Percentiles rank a stretch among this genome's conserved stretches.
These are phyloP conservation scores for Xylocopa sonorina DNA, from an alignment of 1,140 invertebrate genomes.

Conservation along the genomic window DNA sequence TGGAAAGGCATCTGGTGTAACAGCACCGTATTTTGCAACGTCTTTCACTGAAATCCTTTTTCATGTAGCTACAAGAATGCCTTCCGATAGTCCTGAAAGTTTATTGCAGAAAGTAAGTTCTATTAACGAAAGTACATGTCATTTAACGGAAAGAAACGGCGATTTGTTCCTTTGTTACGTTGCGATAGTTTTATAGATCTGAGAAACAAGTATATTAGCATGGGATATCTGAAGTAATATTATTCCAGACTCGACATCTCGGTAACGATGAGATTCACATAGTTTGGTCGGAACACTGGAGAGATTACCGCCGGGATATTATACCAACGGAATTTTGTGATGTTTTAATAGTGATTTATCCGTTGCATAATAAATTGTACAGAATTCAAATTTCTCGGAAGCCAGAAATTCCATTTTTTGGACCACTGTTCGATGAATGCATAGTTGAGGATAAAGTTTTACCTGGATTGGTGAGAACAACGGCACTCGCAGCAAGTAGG, in stretches of 20 bases:
- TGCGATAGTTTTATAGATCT: no score
- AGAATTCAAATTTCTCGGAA: slow-evolving; percentile 79
- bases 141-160: no score
- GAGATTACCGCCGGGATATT: slow-evolving; percentile 97
- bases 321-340: slow-evolving; percentile 99
- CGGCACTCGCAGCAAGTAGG: slow-evolving; percentile 95
- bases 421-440: slow-evolving; percentile 97
- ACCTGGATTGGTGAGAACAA: slow-evolving; percentile 94
- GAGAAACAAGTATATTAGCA: background rate
- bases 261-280: slow-evolving; percentile 99
- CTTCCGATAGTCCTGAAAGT: slow-evolving; percentile 92
- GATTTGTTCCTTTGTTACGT: no score
- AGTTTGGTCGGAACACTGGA: slow-evolving; percentile 98
- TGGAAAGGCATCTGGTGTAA: slow-evolving; percentile 94
- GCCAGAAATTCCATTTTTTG: slow-evolving; percentile 94
- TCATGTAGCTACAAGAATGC: slow-evolving; percentile 99
- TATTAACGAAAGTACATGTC: no score
- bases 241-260: slow-evolving; percentile 92
- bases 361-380: slow-evolving; percentile 86
- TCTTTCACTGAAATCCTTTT: slow-evolving; percentile 93
- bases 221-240: slow-evolving; percentile 1
- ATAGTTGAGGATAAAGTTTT: slow-evolving; percentile 92
- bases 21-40: slow-evolving; percentile 98
- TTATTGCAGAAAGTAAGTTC: slow-evolving; percentile 92
- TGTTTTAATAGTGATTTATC: slow-evolving; percentile 98